Conservation (phyloP, 92 coral and sea anemone species). For the Epizoanthus fatuus region DNA sequence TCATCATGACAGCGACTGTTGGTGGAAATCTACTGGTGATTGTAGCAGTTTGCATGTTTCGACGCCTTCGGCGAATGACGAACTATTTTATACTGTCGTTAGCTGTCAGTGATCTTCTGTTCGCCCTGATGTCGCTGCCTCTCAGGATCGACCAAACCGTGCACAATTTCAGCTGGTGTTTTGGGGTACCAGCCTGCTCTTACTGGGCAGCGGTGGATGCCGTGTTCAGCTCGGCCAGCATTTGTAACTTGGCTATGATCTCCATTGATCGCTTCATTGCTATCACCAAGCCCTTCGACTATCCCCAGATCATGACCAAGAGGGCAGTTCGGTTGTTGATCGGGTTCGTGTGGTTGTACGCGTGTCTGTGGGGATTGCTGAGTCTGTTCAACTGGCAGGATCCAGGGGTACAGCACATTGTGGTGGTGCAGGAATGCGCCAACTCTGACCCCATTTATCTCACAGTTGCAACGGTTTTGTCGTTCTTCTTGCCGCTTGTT, state of each 20-base stretch:
- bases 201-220: constrained; percentile 86
- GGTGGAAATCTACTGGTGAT: constrained; percentile 93
- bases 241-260: constrained; percentile 91
- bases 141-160: constrained; percentile 82
- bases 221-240: constrained; percentile 85
- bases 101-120: constrained; percentile 91
- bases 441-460: constrained; percentile 19
- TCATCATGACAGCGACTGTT: constrained; percentile 83
- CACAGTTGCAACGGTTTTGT: constrained; percentile 23
- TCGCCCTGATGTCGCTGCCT: constrained; percentile 82
- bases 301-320: constrained; percentile 82
- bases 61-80: constrained; percentile 85
- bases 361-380: constrained; percentile 86
- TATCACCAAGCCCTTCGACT: constrained; percentile 89
- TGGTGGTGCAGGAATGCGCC: constrained; percentile 21
- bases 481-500: constrained; percentile 29
- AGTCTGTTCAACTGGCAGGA: constrained; percentile 78
- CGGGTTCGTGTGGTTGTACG: constrained; percentile 87
- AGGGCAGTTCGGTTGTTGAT: constrained; percentile 71
- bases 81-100: constrained; percentile 91
- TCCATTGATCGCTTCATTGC: constrained; percentile 95
- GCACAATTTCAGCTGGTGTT: constrained; percentile 93
- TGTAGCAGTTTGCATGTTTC: constrained; percentile 81
- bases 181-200: constrained; percentile 74
- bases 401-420: constrained; percentile 29